Evolutionary conservation across 37 sponge, comb jelly and placozoan genomes (phyloP).

Genomic region (Halichondria panicea): DNA sequence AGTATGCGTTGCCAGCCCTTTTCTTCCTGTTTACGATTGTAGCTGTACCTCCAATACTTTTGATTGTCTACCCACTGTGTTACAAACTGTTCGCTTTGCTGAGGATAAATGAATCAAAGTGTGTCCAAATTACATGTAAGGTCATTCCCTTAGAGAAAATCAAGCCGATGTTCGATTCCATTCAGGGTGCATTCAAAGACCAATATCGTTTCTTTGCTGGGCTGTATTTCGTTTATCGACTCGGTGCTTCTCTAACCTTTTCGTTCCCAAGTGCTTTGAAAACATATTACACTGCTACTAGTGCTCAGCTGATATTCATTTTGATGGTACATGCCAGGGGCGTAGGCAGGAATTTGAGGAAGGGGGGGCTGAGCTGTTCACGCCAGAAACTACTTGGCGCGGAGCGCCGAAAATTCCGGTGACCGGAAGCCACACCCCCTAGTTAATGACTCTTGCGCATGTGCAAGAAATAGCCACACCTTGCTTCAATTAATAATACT

Average conservation of each 20-base stretch:
- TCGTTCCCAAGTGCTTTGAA: not conserved
- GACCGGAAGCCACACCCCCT: no score
- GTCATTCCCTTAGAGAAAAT: constrained; percentile 10
- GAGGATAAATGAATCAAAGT: not conserved
- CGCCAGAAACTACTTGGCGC: no score
- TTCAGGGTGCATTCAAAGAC: constrained; percentile 55
- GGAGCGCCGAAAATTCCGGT: no score
- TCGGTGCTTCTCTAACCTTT: not conserved
- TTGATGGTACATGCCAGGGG: constrained; percentile 31
- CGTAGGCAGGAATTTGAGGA: no score
- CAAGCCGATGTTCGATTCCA: constrained; percentile 54
- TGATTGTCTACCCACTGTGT: constrained; percentile 22
- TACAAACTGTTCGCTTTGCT: constrained; percentile 14
- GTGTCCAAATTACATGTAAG: not conserved
- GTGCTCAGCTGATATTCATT: not conserved
- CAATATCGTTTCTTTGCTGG: constrained; percentile 56
- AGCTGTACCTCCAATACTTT: constrained; percentile 16
- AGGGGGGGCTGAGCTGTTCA: no score
- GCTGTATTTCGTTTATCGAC: constrained; percentile 45
- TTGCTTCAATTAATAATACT: no score
- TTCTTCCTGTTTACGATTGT: constrained; percentile 16
- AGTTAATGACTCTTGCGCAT: no score
- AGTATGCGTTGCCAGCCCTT: constrained; percentile 52
- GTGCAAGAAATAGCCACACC: no score
- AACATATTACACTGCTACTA: not conserved